Evolutionary conservation across 2,113 vertebrate genomes (phyloP), one percentile per base, ranked within the genome.

Genomic region (Phodopus roborovskii): DNA sequence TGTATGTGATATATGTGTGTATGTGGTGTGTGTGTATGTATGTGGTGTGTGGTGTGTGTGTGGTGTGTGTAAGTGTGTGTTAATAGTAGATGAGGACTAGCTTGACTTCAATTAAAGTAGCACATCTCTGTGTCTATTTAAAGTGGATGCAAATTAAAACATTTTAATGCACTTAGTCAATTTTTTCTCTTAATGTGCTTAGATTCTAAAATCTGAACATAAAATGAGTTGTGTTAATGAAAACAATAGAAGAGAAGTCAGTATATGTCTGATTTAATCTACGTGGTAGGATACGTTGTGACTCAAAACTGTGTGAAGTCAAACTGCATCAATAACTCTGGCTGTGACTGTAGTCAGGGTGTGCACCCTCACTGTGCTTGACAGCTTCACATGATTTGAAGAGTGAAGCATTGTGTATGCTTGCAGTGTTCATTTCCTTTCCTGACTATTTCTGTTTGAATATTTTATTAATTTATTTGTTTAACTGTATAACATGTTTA

Each of bases 151-250:
- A 73, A 88, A 73, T 90, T 22, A 68, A 56, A 83, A 68, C 71
- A 73, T 93, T 82, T 97, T 77, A 88, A 86, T 68, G 0, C 0
- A 53, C 11, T 81, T 77, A 88, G 42, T 60, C 36, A 58, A 36
- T 92, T 96, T 93, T 33, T 58, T 30, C 33, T 94, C 50, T 28
- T 90, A 77, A 15, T 90, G 20, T 58, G 1, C 42, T 79, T 70
- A 24, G 39, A n/a, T 36, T 88, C 50, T 90, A 86, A 96, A 90
- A 73, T 86, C 62, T 90, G 88, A 94, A 74, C 81, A 20, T 71
- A 20, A 88, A 85, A 78, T 84, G 11, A 33, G 20, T 90, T 91
- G 64, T 2, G 12, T n/a, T 48, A 39, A 58, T 89, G 28, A 36
- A 77, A 48, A 77, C 45, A 64, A n/a, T 64, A 45, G 53, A 90